Evolutionary conservation across 2,888 invertebrate genomes (phyloP).

Genomic region (Thysanoteuthis rhombus): DNA sequence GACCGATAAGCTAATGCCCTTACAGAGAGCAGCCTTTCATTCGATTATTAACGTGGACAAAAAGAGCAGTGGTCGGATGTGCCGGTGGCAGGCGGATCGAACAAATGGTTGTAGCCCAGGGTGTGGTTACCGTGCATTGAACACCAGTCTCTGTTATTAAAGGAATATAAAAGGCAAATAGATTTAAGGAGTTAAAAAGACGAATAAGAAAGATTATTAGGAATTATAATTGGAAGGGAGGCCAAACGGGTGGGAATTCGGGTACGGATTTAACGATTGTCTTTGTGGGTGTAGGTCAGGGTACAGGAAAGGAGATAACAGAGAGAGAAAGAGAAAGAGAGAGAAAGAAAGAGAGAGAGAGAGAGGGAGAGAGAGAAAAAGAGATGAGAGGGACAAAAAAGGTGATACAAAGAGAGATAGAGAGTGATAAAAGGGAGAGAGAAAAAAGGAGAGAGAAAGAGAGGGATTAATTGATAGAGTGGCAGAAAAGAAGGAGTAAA

Average conservation of each 20-base stretch:
- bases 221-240: neutral
- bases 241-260: neutral
- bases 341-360: neutral
- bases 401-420: neutral
- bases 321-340: neutral
- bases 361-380: neutral
- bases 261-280: neutral
- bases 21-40: neutral
- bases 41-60: neutral
- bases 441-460: too few relatives aligned
- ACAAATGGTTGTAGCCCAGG: neutral
- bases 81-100: neutral
- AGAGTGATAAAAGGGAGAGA: too few relatives aligned
- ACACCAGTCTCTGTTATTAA: neutral
- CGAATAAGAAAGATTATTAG: neutral
- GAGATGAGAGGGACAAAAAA: neutral
- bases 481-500: neutral
- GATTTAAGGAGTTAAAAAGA: neutral
- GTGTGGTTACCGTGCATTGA: neutral
- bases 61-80: neutral
- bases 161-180: neutral
- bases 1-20: neutral
- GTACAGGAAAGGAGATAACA: neutral
- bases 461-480: too few relatives aligned
- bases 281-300: neutral